Evolutionary conservation across 2,888 invertebrate species (phyloP).

Genomic region (Caenorhabditis sp.): DNA sequence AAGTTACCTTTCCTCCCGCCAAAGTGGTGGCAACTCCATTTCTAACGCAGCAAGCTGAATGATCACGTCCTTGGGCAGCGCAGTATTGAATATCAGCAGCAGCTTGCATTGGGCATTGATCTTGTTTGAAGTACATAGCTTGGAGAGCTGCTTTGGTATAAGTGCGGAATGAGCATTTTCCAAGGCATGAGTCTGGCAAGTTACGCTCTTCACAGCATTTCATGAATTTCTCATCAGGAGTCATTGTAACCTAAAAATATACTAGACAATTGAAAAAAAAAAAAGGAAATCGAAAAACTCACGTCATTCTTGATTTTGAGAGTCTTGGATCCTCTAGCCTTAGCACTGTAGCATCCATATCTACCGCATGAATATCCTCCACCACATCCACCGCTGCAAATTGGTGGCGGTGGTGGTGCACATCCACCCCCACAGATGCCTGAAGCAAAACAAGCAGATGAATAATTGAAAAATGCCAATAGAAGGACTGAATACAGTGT

Average conservation of each 20-base stretch:
- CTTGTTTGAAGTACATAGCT: conserved; percentile 70
- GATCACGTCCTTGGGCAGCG: conserved; percentile 61
- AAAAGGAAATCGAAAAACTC: neutral
- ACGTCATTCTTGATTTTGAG: conserved; percentile 24
- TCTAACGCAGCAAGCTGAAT: conserved; percentile 53
- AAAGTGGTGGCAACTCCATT: conserved; percentile 60
- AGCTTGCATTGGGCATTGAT: conserved; percentile 69
- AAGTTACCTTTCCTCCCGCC: conserved; percentile 49
- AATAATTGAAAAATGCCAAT: conserved; percentile 26
- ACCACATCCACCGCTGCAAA: conserved; percentile 47
- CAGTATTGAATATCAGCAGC: conserved; percentile 70
- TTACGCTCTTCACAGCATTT: conserved; percentile 67
- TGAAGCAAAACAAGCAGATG: conserved; percentile 66
- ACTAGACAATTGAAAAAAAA: too few species aligned
- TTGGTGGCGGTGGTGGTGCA: conserved; percentile 63
- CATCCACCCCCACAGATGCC: conserved; percentile 68
- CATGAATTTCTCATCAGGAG: conserved; percentile 69
- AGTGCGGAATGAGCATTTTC: conserved; percentile 65
- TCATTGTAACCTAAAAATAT: conserved; percentile 11
- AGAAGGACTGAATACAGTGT: conserved; percentile 20
- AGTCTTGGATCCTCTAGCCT: conserved; percentile 53
- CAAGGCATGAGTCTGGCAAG: conserved; percentile 66
- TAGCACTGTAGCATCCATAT: conserved; percentile 64
- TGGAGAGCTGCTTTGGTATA: conserved; percentile 66
- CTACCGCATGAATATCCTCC: conserved; percentile 61